Conservation (phyloP, 2,888 invertebrate species). For the Periphyllus acericola region DNA sequence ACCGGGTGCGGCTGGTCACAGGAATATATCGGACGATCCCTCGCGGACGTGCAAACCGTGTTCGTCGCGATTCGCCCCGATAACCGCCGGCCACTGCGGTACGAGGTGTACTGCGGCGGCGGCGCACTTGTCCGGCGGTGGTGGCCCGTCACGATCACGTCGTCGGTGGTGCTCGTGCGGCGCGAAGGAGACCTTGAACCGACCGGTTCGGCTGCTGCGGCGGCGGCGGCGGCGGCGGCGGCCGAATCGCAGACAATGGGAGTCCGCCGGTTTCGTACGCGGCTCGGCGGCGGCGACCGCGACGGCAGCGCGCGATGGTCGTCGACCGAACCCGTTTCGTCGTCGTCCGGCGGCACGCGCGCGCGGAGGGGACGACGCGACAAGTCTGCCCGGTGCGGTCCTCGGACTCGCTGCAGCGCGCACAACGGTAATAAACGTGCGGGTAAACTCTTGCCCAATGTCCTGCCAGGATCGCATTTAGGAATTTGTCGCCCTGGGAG, state of each 20-base stretch:
- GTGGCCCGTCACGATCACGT: background rate
- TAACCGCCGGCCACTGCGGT: background rate
- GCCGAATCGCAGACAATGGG: background rate
- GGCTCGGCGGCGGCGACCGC: background rate
- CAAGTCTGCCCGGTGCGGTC: background rate
- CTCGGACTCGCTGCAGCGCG: too few species aligned
- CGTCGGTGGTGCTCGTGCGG: background rate
- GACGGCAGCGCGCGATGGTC: background rate
- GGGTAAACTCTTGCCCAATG: too few species aligned
- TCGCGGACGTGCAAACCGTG: too few species aligned
- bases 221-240: too few species aligned
- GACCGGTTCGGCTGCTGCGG: conserved; percentile 15
- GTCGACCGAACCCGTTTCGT: conserved; percentile 31
- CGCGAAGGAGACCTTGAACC: conserved; percentile 41
- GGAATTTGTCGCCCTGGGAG: too few species aligned
- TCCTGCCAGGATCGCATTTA: too few species aligned
- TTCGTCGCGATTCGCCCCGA: background rate
- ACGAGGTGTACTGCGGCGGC: background rate
- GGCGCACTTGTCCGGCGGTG: background rate
- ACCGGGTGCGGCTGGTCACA: too few species aligned
- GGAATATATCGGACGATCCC: too few species aligned
- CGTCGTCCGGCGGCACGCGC: background rate
- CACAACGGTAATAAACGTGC: too few species aligned
- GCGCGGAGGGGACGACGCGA: background rate
- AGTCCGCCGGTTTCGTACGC: background rate